A percentile compares a stretch with the other conserved stretches of the same genome.
phyloP scores from a whole-genome alignment of 2,797 vertebrate genomes.

The Chrosomus eos region DNA sequence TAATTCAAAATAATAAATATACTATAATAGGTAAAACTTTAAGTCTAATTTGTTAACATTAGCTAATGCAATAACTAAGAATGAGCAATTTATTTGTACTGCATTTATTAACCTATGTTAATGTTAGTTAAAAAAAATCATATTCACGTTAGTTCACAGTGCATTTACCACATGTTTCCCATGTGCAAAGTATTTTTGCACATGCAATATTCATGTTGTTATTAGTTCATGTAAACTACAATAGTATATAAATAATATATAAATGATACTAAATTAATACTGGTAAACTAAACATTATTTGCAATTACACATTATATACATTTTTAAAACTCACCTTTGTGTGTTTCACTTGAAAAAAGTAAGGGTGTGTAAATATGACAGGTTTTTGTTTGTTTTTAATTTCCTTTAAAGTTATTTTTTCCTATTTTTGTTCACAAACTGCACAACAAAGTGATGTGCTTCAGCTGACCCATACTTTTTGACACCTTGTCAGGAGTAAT shows the following conservation, averaged over 20 bases:
- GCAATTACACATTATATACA: too few species aligned
- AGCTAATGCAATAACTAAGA: not conserved
- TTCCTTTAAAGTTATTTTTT: not conserved
- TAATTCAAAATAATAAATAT: too few species aligned
- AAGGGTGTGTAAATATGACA: not conserved
- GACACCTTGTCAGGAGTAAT: slow-evolving; percentile 1
- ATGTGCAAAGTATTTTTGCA: not conserved
- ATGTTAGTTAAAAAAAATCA: not conserved
- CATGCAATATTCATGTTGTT: not conserved
- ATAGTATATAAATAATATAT: not conserved
- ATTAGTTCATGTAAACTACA: not conserved
- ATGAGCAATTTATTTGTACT: not conserved
- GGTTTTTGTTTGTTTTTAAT: not conserved
- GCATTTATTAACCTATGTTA: not conserved
- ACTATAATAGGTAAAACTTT: not conserved
- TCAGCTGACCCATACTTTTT: not conserved
- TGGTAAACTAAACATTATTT: not conserved
- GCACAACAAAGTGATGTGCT: not conserved
- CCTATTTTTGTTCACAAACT: not conserved
- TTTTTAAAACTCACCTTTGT: not conserved
- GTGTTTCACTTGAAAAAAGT: not conserved
- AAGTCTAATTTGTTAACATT: not conserved
- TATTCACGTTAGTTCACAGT: not conserved
- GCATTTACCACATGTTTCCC: not conserved
- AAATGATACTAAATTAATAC: not conserved